Conservation (phyloP, 2,113 vertebrate genomes). For the Myocastor coypus region DNA sequence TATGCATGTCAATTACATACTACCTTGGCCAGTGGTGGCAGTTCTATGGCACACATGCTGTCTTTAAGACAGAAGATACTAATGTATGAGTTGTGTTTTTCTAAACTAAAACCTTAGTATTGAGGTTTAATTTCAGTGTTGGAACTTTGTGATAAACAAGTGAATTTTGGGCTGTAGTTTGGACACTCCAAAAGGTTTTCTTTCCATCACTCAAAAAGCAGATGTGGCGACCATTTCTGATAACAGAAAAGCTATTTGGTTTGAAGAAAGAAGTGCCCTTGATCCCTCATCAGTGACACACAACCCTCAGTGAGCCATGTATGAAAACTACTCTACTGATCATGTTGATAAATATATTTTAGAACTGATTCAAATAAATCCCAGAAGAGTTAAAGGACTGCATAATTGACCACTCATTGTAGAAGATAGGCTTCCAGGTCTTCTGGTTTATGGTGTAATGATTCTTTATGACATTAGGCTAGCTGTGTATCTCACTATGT, state of each 20-base stretch:
- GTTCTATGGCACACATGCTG: not conserved
- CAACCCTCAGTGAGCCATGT: not conserved
- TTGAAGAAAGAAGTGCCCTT: not conserved
- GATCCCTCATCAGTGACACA: not conserved
- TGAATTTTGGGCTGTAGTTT: not conserved
- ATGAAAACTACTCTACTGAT: not conserved
- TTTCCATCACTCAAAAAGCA: not conserved
- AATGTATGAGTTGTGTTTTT: not conserved
- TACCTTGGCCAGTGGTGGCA: not conserved
- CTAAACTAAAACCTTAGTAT: not conserved
- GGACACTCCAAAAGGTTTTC: not conserved
- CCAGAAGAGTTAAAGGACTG: not conserved
- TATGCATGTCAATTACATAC: not conserved
- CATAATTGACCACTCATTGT: not conserved
- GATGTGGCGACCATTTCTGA: not conserved
- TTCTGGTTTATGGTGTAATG: not conserved
- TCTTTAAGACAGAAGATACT: not conserved
- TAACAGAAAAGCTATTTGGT: not conserved
- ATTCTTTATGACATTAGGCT: not conserved
- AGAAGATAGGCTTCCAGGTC: not conserved
- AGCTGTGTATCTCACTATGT: not conserved
- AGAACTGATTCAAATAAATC: constrained; percentile 19
- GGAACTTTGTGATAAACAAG: not conserved
- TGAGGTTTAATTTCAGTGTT: not conserved
- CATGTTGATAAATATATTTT: not conserved